Evolutionary conservation across 2,113 vertebrate species (phyloP).

Genomic region (Sitta europaea): DNA sequence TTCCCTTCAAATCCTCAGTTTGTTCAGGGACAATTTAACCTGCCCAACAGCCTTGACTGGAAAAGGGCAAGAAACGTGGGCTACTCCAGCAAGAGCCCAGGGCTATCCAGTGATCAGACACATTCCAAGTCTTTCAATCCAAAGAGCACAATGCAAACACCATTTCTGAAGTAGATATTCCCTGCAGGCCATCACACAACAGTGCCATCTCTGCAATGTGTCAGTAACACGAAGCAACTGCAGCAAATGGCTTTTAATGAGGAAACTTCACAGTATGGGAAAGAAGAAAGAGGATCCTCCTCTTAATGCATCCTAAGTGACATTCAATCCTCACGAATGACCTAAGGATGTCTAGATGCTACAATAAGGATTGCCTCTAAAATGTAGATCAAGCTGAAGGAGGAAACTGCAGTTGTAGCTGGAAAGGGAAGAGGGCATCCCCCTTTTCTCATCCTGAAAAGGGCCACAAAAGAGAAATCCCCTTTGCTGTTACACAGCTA

Average conservation of each 20-base stretch:
- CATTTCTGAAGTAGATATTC: background rate
- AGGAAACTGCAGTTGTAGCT: background rate
- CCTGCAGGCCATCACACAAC: background rate
- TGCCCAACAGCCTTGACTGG: background rate
- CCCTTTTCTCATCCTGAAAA: background rate
- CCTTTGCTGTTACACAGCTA: background rate
- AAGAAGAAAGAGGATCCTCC: background rate
- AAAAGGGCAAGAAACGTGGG: background rate
- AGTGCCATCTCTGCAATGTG: background rate
- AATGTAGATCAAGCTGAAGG: background rate
- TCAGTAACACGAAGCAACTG: background rate
- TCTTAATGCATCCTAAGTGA: background rate
- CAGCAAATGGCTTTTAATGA: background rate
- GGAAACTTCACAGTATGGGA: background rate
- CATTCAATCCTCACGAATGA: background rate
- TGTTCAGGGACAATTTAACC: background rate
- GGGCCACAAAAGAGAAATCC: background rate
- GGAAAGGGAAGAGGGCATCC: background rate
- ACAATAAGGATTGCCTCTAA: background rate
- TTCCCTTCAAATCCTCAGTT: background rate
- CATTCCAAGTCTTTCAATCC: rapidly evolving
- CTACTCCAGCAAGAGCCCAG: background rate
- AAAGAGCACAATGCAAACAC: background rate
- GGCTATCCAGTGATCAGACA: background rate
- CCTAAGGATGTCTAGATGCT: background rate